Conservation (phyloP, 92 coral and sea anemone genomes). For the Parazoanthus darwini region DNA sequence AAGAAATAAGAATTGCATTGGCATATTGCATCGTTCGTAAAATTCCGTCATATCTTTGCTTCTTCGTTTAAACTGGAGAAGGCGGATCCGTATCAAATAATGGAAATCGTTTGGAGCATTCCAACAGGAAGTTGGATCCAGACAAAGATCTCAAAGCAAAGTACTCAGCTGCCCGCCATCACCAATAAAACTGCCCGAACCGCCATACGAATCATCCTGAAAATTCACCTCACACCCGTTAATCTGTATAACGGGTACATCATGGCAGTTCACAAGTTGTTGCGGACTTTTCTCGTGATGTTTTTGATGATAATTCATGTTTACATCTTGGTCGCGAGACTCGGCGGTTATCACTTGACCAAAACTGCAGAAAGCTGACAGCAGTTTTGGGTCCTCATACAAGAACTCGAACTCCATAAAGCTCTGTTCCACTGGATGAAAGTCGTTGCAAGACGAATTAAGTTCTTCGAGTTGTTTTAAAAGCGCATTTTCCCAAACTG, state of each 20-base stretch:
- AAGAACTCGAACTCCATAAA: slow-evolving; percentile 28
- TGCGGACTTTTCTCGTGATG: neutral
- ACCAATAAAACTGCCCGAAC: neutral
- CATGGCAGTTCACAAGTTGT: neutral
- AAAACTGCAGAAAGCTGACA: slow-evolving; percentile 36
- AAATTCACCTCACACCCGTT: slow-evolving; percentile 30
- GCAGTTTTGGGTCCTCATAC: slow-evolving; percentile 28
- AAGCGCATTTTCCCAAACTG: slow-evolving; percentile 36
- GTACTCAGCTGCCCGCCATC: slow-evolving; percentile 22
- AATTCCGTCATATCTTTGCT: no score
- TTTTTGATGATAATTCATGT: slow-evolving; percentile 8
- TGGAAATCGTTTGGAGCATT: no score
- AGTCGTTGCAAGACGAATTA: slow-evolving; percentile 25
- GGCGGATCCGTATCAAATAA: no score
- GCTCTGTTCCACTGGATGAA: slow-evolving; percentile 32
- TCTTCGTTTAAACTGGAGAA: no score
- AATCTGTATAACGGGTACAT: slow-evolving; percentile 30
- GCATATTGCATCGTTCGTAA: no score
- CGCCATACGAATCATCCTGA: slow-evolving; percentile 18
- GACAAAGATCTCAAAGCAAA: slow-evolving; percentile 5
- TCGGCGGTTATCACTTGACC: slow-evolving; percentile 32
- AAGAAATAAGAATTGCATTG: no score
- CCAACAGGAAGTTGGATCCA: neutral
- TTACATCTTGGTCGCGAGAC: neutral
- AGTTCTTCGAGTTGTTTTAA: slow-evolving; percentile 29